phyloP scores from a whole-genome alignment of 2,888 invertebrate genomes.

The Galeopsomyia nigrocyanea region DNA sequence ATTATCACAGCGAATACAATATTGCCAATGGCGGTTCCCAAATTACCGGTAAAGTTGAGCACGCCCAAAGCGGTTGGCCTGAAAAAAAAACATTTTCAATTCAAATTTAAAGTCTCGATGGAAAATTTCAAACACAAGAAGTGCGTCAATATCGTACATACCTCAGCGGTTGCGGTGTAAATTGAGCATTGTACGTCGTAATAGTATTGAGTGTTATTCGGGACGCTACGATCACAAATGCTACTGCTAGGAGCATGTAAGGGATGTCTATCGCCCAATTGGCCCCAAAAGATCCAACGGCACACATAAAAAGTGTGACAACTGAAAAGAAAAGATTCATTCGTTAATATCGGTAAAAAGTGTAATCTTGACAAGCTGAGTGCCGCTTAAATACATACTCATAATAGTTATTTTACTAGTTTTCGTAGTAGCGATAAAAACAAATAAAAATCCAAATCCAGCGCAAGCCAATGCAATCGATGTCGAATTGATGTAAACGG shows the following conservation, averaged over 20 bases:
- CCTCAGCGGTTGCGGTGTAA: constrained; percentile 63
- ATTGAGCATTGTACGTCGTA: constrained; percentile 59
- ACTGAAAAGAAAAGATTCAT: constrained; percentile 53
- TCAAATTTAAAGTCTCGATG: too few relatives aligned
- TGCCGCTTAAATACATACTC: constrained; percentile 46
- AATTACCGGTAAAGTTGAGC: constrained; percentile 60
- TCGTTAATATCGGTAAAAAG: neutral
- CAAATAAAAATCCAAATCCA: constrained; percentile 57
- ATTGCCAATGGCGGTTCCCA: constrained; percentile 62
- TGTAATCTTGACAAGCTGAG: too few relatives aligned
- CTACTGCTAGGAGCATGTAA: constrained; percentile 60
- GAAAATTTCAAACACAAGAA: constrained; percentile 11
- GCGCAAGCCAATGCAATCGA: constrained; percentile 63
- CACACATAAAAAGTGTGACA: constrained; percentile 56
- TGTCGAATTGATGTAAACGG: constrained; percentile 62
- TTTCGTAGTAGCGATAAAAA: constrained; percentile 52
- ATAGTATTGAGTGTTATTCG: constrained; percentile 63
- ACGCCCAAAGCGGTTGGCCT: constrained; percentile 59
- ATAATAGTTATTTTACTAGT: constrained; percentile 57
- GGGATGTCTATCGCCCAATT: constrained; percentile 63
- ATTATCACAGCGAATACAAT: constrained; percentile 61
- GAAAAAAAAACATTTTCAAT: constrained; percentile 17
- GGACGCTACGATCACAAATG: constrained; percentile 60
- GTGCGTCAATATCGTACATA: constrained; percentile 46
- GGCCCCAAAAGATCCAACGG: constrained; percentile 60